Percentiles rank a stretch among this genome's conserved stretches.
Evolutionary conservation across 1,140 invertebrate genomes (phyloP).

Genomic region (Linepithema humile): DNA sequence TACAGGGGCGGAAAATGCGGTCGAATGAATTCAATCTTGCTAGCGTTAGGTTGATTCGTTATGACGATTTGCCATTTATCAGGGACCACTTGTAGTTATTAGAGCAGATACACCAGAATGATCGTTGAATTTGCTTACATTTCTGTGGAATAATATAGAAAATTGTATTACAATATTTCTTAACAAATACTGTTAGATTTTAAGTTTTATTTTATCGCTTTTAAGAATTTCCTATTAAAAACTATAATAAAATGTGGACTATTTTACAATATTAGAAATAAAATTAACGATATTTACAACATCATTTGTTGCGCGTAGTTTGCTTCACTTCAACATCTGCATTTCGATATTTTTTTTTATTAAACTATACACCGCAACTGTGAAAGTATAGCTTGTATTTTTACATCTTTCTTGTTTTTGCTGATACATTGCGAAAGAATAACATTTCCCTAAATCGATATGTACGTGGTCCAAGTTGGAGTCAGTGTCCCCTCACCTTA

Average conservation of each 20-base stretch:
- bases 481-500: constrained; percentile 68
- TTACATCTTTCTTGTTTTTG: neutral
- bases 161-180: neutral
- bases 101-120: neutral
- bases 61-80: constrained; percentile 21
- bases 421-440: neutral
- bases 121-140: neutral
- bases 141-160: neutral
- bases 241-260: neutral
- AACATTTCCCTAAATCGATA: neutral
- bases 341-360: neutral
- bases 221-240: neutral
- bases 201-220: too few species aligned
- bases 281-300: neutral
- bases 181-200: too few species aligned
- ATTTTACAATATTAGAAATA: neutral
- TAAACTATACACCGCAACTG: neutral
- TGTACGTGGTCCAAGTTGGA: neutral
- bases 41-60: constrained; percentile 16
- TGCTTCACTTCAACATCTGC: neutral
- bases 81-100: constrained; percentile 17
- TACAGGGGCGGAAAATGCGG: constrained; percentile 35
- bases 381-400: neutral
- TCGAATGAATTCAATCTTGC: constrained; percentile 58
- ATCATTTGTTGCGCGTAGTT: neutral